Evolutionary conservation across 2,113 vertebrate species (phyloP).

Genomic region (Verasper variegatus): DNA sequence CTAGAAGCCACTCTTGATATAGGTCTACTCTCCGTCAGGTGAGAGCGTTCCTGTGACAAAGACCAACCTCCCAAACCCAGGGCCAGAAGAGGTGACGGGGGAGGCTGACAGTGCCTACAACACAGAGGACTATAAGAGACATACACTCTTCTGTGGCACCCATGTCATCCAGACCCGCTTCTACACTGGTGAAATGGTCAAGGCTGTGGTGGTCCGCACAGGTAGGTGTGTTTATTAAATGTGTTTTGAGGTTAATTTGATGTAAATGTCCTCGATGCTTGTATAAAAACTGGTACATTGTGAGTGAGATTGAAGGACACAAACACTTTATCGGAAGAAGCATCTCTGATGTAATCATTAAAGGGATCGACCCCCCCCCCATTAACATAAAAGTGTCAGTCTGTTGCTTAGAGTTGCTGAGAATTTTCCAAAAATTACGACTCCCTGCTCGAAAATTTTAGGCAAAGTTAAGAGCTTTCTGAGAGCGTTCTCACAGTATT

Average conservation of each 20-base stretch:
- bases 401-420: too few relatives aligned
- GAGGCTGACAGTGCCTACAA: conserved; percentile 83
- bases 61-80: conserved; percentile 93
- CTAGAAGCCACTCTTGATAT: neutral
- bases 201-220: conserved; percentile 94
- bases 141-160: conserved; percentile 97
- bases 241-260: neutral
- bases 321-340: neutral
- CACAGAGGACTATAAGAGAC: conserved; percentile 90
- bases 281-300: neutral
- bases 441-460: too few relatives aligned
- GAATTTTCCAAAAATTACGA: too few relatives aligned
- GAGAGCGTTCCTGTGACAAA: conserved; percentile 99
- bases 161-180: conserved; percentile 96
- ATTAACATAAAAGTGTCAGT: too few relatives aligned
- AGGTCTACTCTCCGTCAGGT: conserved; percentile 75
- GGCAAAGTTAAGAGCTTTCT: too few relatives aligned
- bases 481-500: neutral
- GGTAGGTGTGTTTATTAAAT: conserved; percentile 74
- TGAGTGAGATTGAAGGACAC: neutral
- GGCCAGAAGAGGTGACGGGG: conserved; percentile 78
- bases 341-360: neutral
- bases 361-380: too few relatives aligned
- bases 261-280: neutral
- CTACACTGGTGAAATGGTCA: conserved; percentile 95